Base-by-base conservation (phyloP, 2,888 invertebrate genomes). In the Eupithecia exiguata region DNA sequence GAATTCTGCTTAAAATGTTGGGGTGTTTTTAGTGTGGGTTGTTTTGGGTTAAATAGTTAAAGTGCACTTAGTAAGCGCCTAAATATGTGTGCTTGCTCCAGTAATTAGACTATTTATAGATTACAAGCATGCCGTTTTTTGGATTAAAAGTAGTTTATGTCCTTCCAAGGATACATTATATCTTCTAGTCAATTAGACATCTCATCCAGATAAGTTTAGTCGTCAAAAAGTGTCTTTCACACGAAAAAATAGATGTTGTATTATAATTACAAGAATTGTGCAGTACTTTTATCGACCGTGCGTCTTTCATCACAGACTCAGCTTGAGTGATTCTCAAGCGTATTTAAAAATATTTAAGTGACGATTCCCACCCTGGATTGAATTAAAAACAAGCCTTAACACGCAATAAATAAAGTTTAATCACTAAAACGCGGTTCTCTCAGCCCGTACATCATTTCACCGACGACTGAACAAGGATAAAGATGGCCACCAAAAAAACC, bases 401-500 rank as follows among this genome's bases (percentile, higher is more conserved):
- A 38, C 25, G 66, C 66, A 68, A 68, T 68, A 68, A 66, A 66
- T 66, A 66, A 66, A 66, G 66, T 66, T 66, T 40, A 66, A 66
- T 66, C 40, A 66, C 68, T 71, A 73, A 76, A 76, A 68, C 70
- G 71, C 25, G 76, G 74, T 75, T 74, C 75, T 75, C 75, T 68
- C 75, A 71, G 74, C 68, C 78, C 82, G 80, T 84, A 83, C 80
- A 84, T 84, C 82, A 83, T 83, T 82, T 80, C 71, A 78, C 78
- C 74, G 77, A 77, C 79, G 79, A 80, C 79, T 79, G 81, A 83
- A 82, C 84, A 81, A 74, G 79, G 81, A 84, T 84, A 83, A 81
- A 83, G 84, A 83, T 80, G 84, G 84, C 82, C 78, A 78, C 82
- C 79, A 77, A 82, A 84, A 87, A 87, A 87, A 82, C 83, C 82